These are phyloP conservation scores for Megaceryle torquata DNA, from an alignment of 2,113 vertebrate species.

Conservation along the genomic window DNA sequence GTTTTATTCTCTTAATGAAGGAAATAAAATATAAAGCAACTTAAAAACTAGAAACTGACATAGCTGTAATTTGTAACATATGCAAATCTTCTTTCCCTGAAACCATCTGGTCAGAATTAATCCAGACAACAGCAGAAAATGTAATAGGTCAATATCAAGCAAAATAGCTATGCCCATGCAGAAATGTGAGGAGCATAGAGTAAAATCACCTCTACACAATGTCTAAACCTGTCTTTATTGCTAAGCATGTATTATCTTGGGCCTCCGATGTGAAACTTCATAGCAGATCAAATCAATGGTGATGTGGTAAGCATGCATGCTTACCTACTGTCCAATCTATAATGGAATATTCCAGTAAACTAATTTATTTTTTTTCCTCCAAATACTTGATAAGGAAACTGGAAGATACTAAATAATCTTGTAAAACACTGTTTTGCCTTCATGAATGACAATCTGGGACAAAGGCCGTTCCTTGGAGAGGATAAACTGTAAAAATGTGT, in stretches of 20 bases:
- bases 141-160: not conserved
- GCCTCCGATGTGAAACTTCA: not conserved
- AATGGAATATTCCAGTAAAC: not conserved
- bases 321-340: not conserved
- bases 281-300: not conserved
- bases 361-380: not conserved
- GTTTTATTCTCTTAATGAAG: not conserved
- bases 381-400: not conserved
- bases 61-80: not conserved
- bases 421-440: not conserved
- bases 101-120: not conserved
- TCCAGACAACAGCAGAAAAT: not conserved
- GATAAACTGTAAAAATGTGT: not conserved
- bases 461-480: not conserved
- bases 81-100: not conserved
- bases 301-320: not conserved
- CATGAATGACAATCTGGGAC: not conserved
- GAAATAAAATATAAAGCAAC: not conserved
- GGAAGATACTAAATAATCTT: not conserved
- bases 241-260: not conserved
- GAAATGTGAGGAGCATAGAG: not conserved
- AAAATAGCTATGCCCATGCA: not conserved
- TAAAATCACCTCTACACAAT: not conserved
- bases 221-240: not conserved
- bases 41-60: not conserved